A percentile compares a stretch with the other conserved stretches of the same genome.
phyloP scores from a whole-genome alignment of 37 sponge, comb jelly and placozoan genomes.

The Aplysina aerophoba region DNA sequence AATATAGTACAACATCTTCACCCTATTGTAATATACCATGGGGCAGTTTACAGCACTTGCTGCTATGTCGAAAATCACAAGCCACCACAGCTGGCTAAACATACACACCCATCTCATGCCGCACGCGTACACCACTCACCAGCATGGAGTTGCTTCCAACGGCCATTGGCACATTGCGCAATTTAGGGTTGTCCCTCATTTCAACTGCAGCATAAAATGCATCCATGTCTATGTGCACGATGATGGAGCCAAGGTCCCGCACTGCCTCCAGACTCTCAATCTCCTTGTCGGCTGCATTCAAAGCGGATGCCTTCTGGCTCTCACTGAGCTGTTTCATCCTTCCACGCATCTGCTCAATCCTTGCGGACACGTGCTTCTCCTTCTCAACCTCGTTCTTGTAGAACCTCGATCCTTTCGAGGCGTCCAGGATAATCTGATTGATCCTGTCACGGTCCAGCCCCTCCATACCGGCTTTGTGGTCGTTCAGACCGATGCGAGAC shows the following conservation, averaged over 20 bases:
- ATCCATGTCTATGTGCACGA: constrained; percentile 99
- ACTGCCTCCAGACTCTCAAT: constrained; percentile 71
- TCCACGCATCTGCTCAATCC: constrained; percentile 54
- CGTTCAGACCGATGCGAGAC: constrained; percentile 84
- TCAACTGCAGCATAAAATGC: constrained; percentile 98
- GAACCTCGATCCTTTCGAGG: constrained; percentile 91
- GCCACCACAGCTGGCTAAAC: too few relatives aligned
- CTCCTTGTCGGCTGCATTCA: constrained; percentile 55
- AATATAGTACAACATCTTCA: too few relatives aligned
- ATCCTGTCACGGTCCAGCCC: constrained; percentile 90
- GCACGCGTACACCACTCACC: constrained; percentile 45
- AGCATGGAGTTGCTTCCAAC: constrained; percentile 90
- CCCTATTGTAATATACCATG: too few relatives aligned
- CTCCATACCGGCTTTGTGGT: constrained; percentile 97
- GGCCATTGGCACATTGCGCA: constrained; percentile 88
- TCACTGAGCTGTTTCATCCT: constrained; percentile 59
- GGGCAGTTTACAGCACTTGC: too few relatives aligned
- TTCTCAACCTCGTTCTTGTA: constrained; percentile 81
- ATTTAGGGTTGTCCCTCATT: constrained; percentile 86
- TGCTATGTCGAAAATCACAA: too few relatives aligned
- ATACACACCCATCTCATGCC: too few relatives aligned
- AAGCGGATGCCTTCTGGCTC: constrained; percentile 50
- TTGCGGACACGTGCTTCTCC: constrained; percentile 61
- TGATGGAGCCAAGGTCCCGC: constrained; percentile 74
- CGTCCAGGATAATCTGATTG: constrained; percentile 87